A percentile compares a stretch with the other conserved stretches of the same genome.
Conservation (phyloP, 1,140 invertebrate genomes). For the Daktulosphaira vitifoliae region DNA sequence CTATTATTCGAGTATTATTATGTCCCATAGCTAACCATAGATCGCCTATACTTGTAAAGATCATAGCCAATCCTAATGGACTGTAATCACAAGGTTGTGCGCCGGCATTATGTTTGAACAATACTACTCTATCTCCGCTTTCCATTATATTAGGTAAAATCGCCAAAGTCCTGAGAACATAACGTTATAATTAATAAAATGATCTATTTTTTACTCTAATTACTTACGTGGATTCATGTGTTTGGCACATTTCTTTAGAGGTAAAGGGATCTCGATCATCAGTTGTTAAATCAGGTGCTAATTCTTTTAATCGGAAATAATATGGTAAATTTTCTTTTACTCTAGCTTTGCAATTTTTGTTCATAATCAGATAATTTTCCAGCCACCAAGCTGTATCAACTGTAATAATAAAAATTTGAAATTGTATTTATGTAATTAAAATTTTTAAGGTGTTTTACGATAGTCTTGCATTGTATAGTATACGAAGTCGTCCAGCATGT, state of each 20-base stretch:
- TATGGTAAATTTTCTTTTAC: slow-evolving; percentile 25
- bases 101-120: slow-evolving; percentile 1
- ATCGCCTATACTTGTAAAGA: slow-evolving; percentile 20
- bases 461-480: no score
- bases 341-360: slow-evolving; percentile 28
- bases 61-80: slow-evolving; percentile 15
- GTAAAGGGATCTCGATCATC: slow-evolving; percentile 26
- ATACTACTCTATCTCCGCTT: neutral
- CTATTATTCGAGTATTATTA: neutral
- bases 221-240: slow-evolving; percentile 2
- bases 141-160: slow-evolving; percentile 9
- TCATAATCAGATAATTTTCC: slow-evolving; percentile 34
- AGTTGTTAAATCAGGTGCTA: slow-evolving; percentile 18
- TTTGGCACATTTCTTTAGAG: neutral
- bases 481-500: no score
- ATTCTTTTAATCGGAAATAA: slow-evolving; percentile 31
- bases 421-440: no score
- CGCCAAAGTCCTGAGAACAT: slow-evolving; percentile 7
- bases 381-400: slow-evolving; percentile 31
- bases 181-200: neutral
- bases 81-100: slow-evolving; percentile 5
- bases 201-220: neutral
- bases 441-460: no score
- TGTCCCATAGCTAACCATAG: slow-evolving; percentile 11
- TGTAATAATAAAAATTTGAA: neutral